Evolutionary conservation across 2,797 vertebrate species (phyloP), one percentile per base, ranked within the genome.

Genomic region (Acanthurus leucopareius): DNA sequence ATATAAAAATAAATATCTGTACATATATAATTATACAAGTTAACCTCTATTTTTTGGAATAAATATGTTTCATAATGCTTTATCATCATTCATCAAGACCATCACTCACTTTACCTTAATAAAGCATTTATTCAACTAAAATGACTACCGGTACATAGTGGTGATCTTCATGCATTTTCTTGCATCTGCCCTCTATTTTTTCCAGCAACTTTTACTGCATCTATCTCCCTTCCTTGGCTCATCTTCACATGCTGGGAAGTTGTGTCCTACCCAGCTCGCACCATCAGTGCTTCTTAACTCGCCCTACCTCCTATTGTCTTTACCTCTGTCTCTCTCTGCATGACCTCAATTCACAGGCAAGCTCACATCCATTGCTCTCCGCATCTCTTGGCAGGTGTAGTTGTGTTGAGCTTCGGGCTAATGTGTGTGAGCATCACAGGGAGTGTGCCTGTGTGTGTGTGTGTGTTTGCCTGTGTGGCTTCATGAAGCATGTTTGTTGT

Each of bases 331-430:
- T 91, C 84, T 89, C 86, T 89, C 89, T 73, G 73, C 77, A 64
- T 93, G 93, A 92, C 92, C 93, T 92, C 82, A 87, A 93, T 94
- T 93, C 88, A 77, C 84, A 80, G 74, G 72, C 89, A 76, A 49
- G 73, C 82, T 86, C 83, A 65, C 84, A 91, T 89, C 87, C 64
- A 84, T 84, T 76, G 85, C 87, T 79, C 83, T 62, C 77, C 45
- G 72, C 22, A 53, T 85, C 69, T 86, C 68, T 75, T 84, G 85
- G 88, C 90, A 91, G 91, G 93, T 93, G 91, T 88, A 88, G 85
- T 87, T 79, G 68, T 80, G 65, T 56, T 40, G 67, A 69, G 91
- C 89, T 91, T 68, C 59, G 53, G 90, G 92, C 89, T 78, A 83
- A 67, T 84, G 83, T 84, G 83, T 85, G 80, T 57, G 76, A 79